phyloP scores from a whole-genome alignment of 2,797 vertebrate species.

The Gymnoscopelus braueri region DNA sequence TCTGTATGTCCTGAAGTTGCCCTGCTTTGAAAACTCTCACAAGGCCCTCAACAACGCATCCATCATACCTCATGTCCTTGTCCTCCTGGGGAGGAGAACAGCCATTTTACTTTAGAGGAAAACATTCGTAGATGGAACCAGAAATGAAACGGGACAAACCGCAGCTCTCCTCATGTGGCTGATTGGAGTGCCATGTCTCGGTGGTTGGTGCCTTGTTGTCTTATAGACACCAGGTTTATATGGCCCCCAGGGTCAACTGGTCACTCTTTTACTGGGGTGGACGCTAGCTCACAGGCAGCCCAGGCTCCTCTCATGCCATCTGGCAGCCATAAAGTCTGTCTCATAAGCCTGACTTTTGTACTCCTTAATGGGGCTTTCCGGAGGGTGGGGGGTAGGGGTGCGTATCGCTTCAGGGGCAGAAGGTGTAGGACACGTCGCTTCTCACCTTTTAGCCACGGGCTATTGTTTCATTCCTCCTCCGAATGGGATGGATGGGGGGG shows the following conservation, averaged over 20 bases:
- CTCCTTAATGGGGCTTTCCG: slow-evolving; percentile 67
- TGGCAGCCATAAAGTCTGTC: slow-evolving; percentile 87
- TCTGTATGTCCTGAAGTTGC: no score
- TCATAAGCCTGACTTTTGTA: slow-evolving; percentile 76
- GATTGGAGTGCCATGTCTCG: slow-evolving; percentile 18
- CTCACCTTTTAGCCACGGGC: slow-evolving; percentile 66
- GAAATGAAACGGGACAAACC: slow-evolving; percentile 12
- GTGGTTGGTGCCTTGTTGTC: slow-evolving; percentile 65
- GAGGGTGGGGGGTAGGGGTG: slow-evolving; percentile 31
- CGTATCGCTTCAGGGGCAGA: slow-evolving; percentile 31
- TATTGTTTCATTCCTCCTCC: slow-evolving; percentile 24
- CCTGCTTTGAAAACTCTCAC: no score
- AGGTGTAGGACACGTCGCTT: slow-evolving; percentile 63
- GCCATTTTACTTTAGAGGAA: not conserved
- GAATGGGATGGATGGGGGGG: slow-evolving; percentile 43
- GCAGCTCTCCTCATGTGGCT: slow-evolving; percentile 43
- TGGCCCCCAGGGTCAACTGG: slow-evolving; percentile 83
- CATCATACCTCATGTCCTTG: no score
- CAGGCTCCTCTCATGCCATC: slow-evolving; percentile 82
- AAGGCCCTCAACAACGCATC: no score
- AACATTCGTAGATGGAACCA: not conserved
- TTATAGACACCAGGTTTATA: slow-evolving; percentile 77
- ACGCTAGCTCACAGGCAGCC: slow-evolving; percentile 75
- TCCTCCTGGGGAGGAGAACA: not conserved
- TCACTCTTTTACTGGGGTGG: slow-evolving; percentile 80